Percentiles rank a stretch among this genome's conserved stretches.
Evolutionary conservation across 2,888 invertebrate species (phyloP).

Genomic region (Limnephilus marmoratus): DNA sequence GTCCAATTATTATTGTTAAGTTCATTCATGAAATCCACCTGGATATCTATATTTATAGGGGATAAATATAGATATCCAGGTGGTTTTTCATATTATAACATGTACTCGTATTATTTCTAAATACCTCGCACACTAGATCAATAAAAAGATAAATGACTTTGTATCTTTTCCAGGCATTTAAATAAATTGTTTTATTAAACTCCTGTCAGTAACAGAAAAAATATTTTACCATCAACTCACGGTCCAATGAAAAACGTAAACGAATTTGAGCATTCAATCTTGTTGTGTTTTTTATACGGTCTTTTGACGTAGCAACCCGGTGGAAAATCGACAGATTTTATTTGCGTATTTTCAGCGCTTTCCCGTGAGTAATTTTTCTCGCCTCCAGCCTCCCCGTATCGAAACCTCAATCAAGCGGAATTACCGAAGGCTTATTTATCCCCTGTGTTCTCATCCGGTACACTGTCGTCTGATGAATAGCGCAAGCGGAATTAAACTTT

Average conservation of each 20-base stretch:
- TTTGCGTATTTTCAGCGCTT: constrained; percentile 23
- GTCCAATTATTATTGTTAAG: too few species aligned
- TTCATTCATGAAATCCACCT: too few species aligned
- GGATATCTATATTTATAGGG: too few species aligned
- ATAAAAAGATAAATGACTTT: neutral
- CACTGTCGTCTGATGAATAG: constrained; percentile 33
- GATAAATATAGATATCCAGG: too few species aligned
- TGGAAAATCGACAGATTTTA: constrained; percentile 25
- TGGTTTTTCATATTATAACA: neutral
- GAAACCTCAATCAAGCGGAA: constrained; percentile 64
- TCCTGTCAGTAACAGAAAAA: neutral
- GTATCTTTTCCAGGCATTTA: neutral
- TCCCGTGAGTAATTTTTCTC: constrained; percentile 57
- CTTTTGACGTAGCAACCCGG: constrained; percentile 17
- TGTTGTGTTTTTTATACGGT: constrained; percentile 3
- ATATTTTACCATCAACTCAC: neutral
- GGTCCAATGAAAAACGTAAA: neutral
- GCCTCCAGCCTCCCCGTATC: neutral
- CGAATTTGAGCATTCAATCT: constrained; percentile 20
- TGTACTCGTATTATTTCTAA: neutral
- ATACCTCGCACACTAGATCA: neutral
- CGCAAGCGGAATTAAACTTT: constrained; percentile 46
- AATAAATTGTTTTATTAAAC: constrained; percentile 24
- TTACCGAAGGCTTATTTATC: constrained; percentile 52
- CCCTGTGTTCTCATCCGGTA: constrained; percentile 36